These are phyloP conservation scores for Drosophila emarginata DNA, from an alignment of 2,888 invertebrate genomes.

Conservation along the genomic window DNA sequence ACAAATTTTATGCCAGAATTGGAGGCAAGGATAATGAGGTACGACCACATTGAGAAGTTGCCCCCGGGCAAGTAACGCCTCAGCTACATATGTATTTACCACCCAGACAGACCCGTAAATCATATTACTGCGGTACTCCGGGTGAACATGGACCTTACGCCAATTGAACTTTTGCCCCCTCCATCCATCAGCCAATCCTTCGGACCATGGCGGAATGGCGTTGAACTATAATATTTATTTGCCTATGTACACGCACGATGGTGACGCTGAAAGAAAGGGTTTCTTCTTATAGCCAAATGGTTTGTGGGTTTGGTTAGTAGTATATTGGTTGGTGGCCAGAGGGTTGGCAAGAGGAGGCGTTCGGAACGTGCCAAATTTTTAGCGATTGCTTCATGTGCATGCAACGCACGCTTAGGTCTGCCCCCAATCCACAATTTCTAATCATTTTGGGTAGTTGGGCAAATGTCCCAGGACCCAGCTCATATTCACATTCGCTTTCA, in stretches of 20 bases:
- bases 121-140: constrained; percentile 49
- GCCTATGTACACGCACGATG: constrained; percentile 36
- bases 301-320: background rate
- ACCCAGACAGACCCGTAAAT: constrained; percentile 54
- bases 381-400: constrained; percentile 2
- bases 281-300: background rate
- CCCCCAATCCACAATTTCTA: background rate
- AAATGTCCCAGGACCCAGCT: constrained; percentile 5
- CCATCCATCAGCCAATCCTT: background rate
- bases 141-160: constrained; percentile 28
- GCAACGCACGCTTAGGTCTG: constrained; percentile 12
- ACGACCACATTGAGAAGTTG: background rate
- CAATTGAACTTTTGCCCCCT: constrained; percentile 28
- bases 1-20: background rate
- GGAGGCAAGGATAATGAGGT: constrained; percentile 9
- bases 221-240: constrained; percentile 39
- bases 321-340: background rate
- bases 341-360: background rate
- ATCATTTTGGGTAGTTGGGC: constrained; percentile 11
- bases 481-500: constrained; percentile 16
- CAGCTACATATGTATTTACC: background rate
- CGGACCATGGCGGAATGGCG: background rate
- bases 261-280: constrained; percentile 15
- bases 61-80: background rate
- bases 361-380: background rate